Evolutionary conservation across 2,888 invertebrate species (phyloP).

Genomic region (Gnatocerus cornutus): DNA sequence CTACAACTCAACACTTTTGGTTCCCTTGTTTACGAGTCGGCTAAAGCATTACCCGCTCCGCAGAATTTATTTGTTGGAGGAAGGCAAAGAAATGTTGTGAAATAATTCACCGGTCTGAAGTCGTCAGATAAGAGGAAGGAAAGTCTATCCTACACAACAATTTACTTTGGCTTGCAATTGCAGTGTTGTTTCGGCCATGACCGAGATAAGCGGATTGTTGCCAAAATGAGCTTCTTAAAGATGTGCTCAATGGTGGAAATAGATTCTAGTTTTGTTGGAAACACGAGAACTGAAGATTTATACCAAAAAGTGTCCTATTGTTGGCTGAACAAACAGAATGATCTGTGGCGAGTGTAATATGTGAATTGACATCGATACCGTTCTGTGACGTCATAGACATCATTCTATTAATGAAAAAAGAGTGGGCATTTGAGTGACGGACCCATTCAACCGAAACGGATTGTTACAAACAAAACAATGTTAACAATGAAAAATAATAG

Average conservation of each 20-base stretch:
- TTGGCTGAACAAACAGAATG: background rate
- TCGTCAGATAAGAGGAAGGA: slow-evolving; percentile 22
- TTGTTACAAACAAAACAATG: slow-evolving; percentile 1
- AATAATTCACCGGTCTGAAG: slow-evolving; percentile 25
- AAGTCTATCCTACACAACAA: slow-evolving; percentile 18
- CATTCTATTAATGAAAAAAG: slow-evolving; percentile 5
- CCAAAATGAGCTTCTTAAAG: slow-evolving; percentile 7
- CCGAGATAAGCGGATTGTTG: slow-evolving; percentile 1
- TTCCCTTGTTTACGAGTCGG: slow-evolving; percentile 34
- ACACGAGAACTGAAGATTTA: background rate
- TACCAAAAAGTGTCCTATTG: background rate
- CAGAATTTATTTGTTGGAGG: slow-evolving; percentile 26
- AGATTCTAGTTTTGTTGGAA: background rate
- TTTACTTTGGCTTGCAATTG: slow-evolving; percentile 26
- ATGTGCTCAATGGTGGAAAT: slow-evolving; percentile 1
- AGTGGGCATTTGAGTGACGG: background rate
- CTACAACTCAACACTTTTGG: slow-evolving; percentile 15
- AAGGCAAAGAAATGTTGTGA: slow-evolving; percentile 14
- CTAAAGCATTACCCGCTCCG: slow-evolving; percentile 1
- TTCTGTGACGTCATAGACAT: background rate
- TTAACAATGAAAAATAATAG: background rate
- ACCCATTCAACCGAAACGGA: background rate
- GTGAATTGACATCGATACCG: background rate
- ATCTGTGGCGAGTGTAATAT: background rate
- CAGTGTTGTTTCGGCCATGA: background rate